These are phyloP conservation scores for Sphaerophoria taeniata DNA, from an alignment of 2,888 invertebrate species.

Conservation along the genomic window DNA sequence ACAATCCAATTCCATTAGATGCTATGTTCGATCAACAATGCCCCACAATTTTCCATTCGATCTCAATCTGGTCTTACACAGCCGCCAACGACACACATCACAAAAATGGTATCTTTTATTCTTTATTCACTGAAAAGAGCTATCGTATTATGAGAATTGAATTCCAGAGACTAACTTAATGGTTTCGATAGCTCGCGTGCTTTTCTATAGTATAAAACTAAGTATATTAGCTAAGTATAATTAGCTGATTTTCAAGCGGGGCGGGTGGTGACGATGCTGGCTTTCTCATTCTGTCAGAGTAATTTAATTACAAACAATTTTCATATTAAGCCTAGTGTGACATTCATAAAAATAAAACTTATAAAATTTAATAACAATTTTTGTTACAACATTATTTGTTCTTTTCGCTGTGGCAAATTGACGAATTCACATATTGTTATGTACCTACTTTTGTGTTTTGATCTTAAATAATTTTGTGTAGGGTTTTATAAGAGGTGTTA, in stretches of 20 bases:
- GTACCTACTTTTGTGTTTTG: conserved; percentile 13
- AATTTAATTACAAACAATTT: conserved; percentile 57
- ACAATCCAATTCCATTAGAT: no score
- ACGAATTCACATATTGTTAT: conserved; percentile 7
- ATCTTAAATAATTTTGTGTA: conserved; percentile 50
- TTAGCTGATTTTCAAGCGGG: conserved; percentile 2
- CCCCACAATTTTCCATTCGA: no score
- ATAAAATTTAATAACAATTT: neutral
- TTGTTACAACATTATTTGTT: conserved; percentile 17
- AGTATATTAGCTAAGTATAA: no score
- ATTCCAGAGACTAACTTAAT: conserved; percentile 57
- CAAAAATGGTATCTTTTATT: neutral
- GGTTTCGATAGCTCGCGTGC: conserved; percentile 47
- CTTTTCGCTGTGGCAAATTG: conserved; percentile 33
- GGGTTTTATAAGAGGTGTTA: no score
- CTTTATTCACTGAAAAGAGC: neutral
- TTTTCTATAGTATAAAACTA: conserved; percentile 22
- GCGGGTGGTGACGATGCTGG: neutral
- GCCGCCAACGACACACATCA: no score
- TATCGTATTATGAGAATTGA: conserved; percentile 2
- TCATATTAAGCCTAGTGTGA: conserved; percentile 27
- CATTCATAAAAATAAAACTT: neutral
- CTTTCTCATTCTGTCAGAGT: neutral
- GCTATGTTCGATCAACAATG: no score
- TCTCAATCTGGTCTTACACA: no score